Conservation (phyloP, 2,888 invertebrate species). For the Polydrusus cervinus region DNA sequence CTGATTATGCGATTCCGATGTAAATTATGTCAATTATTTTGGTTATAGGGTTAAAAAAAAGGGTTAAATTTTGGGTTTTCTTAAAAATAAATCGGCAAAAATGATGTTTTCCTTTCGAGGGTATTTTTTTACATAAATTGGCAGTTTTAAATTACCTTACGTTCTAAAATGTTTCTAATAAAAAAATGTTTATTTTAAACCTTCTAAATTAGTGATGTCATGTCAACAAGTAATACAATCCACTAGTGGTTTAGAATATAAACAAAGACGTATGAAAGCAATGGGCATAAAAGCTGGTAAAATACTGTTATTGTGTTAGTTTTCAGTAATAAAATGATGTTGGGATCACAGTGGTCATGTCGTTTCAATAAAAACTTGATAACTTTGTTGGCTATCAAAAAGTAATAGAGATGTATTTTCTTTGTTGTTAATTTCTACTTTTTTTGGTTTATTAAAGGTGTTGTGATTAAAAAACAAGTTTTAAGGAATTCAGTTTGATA, state of each 20-base stretch:
- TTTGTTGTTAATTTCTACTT: background rate
- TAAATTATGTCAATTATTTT: constrained; percentile 15
- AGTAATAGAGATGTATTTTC: background rate
- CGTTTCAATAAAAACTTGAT: background rate
- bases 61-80: constrained; percentile 18
- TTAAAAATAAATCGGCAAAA: background rate
- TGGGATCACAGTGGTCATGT: background rate
- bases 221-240: background rate
- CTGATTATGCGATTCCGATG: constrained; percentile 27
- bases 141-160: background rate
- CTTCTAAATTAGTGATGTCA: background rate
- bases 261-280: background rate
- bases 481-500: no score
- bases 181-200: background rate
- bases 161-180: background rate
- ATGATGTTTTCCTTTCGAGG: background rate
- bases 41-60: constrained; percentile 4
- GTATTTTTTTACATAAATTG: background rate
- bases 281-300: background rate
- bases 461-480: no score
- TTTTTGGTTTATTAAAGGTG: background rate
- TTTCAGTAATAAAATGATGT: background rate
- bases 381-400: background rate
- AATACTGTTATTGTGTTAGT: background rate
- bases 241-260: constrained; percentile 8